A percentile compares a stretch with the other conserved stretches of the same genome.
Conservation (phyloP, 2,113 vertebrate species). For the Myotis brandtii region DNA sequence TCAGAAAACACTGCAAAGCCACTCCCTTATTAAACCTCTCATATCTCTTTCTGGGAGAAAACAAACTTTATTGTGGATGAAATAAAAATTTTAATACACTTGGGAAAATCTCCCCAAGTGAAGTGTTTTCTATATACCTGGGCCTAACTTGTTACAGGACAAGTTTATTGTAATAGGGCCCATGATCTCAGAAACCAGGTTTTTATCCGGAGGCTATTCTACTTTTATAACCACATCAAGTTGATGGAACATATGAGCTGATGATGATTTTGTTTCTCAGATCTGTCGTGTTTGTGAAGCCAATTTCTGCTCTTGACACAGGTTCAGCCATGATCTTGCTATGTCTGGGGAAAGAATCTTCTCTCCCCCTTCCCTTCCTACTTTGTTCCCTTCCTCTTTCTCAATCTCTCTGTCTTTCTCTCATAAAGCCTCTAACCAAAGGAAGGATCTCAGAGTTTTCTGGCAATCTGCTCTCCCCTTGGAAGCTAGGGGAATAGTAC, state of each 20-base stretch:
- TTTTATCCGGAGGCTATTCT: constrained; percentile 71
- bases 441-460: constrained; percentile 4
- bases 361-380: background rate
- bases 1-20: background rate
- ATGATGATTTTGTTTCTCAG: constrained; percentile 59
- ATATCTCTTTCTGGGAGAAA: constrained; percentile 64
- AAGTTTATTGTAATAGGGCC: constrained; percentile 69
- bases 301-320: constrained; percentile 35
- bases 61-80: background rate
- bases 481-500: background rate
- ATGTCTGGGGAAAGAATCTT: background rate
- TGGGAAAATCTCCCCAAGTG: constrained; percentile 54
- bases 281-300: constrained; percentile 55
- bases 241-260: constrained; percentile 53
- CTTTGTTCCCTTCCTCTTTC: background rate
- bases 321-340: constrained; percentile 7
- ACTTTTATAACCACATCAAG: constrained; percentile 69
- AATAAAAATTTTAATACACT: constrained; percentile 72
- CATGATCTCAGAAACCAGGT: constrained; percentile 68
- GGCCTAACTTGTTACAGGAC: constrained; percentile 64
- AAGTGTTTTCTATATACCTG: constrained; percentile 76
- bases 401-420: background rate
- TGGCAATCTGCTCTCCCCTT: background rate
- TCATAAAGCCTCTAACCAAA: background rate
- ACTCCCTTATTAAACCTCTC: constrained; percentile 33